These are phyloP conservation scores for Limnodromus scolopaceus DNA, from an alignment of 2,797 vertebrate species.

Conservation along the genomic window DNA sequence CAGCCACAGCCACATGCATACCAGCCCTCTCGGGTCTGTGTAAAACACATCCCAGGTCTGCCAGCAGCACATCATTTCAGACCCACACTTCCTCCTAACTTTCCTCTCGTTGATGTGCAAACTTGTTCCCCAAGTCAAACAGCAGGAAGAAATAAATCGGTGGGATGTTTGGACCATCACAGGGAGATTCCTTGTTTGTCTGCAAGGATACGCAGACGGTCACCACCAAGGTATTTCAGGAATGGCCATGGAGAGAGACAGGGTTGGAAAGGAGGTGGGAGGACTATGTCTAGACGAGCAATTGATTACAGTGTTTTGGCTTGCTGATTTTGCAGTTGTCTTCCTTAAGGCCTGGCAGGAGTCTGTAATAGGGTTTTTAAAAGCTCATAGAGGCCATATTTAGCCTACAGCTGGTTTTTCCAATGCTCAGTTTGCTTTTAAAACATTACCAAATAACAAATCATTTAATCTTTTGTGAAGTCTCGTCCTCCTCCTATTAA, in stretches of 20 bases:
- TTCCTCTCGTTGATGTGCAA: not conserved
- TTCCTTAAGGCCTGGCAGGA: not conserved
- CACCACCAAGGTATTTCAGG: not conserved
- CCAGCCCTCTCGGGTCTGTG: rapidly evolving
- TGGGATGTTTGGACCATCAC: rapidly evolving
- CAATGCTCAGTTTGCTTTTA: not conserved
- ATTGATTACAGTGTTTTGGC: not conserved
- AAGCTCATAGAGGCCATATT: not conserved
- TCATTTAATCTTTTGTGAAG: not conserved
- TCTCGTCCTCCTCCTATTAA: not conserved
- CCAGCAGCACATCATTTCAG: rapidly evolving
- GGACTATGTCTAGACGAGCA: not conserved
- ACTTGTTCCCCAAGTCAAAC: not conserved
- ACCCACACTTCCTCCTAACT: rapidly evolving
- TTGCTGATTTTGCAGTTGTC: not conserved
- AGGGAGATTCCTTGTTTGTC: not conserved
- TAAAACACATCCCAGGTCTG: rapidly evolving
- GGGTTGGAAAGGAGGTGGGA: not conserved
- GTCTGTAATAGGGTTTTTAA: not conserved
- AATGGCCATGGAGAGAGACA: not conserved
- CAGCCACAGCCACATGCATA: not conserved
- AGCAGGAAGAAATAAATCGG: rapidly evolving
- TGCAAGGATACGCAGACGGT: not conserved
- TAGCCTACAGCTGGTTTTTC: not conserved
- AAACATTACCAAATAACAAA: not conserved